Evolutionary conservation across 2,888 invertebrate genomes (phyloP), one percentile per base, ranked within the genome.

Genomic region (Pomacea canaliculata): DNA sequence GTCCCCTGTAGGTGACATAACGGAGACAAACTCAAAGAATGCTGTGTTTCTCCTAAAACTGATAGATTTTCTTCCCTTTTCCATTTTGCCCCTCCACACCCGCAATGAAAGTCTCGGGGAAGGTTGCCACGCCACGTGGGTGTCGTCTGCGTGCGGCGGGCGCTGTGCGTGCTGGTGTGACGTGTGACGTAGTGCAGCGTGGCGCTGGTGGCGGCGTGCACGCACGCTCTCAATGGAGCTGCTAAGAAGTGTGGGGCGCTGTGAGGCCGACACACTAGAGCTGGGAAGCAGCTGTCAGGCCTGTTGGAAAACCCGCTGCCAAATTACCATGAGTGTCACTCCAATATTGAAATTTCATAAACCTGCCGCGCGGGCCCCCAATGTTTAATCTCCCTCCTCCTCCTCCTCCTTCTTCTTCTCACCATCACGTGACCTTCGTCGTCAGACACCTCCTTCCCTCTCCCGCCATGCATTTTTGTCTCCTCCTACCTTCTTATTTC

Each of bases 391-490:
- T 56, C 16, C 12, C 51, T 10, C 51, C 51, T 16, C 23, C 23
- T 23, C 23, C 23, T 23, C 23, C 23, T 23, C 23, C 23, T 23
- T 0, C 23, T n/a, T 51, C 51, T 10, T 56, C 51, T 56, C 12
- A 16, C 16, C 51, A 56, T 3, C 51, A 16, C 51, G 51, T 56
- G 51, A 56, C 51, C 51, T 56, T 16, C 16, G 51, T 37, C 51
- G 51, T 56, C 51, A 13, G 7, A 51, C 49, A 37, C 70, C 23
- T 0, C 48, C 23, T 19, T 19, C 51, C 63, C 63, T 19, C 63
- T 19, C 63, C 63, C 63, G 16, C 16, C 51, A 49, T 51, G 19
- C 23, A 70, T 70, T 49, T 65, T 66, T 65, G 68, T 71, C 71
- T 71, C 67, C 74, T 51, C 16, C 63, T 12, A 19, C 63, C 10